Base-by-base conservation (phyloP, 2,797 vertebrate species). In the Orestias chungarensis region DNA sequence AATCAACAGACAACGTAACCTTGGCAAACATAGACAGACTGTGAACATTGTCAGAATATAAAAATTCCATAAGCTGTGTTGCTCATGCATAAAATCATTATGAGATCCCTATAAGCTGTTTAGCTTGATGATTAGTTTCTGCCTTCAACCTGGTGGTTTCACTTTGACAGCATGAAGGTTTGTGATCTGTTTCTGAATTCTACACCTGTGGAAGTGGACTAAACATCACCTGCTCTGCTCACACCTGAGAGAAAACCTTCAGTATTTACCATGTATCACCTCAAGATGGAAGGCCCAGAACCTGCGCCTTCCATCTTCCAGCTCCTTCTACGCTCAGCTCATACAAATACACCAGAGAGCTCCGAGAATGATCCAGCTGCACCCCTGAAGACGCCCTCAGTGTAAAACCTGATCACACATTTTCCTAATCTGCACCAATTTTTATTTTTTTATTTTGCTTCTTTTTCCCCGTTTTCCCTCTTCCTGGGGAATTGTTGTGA, bases 321-420 rank as follows among this genome's bases (percentile, higher is more conserved):
- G n/a, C n/a, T n/a, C n/a, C n/a, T n/a, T n/a, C n/a, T n/a, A 20
- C 17, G 18, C 73, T 67, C 18, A 0, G 66, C 71, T 81, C 64
- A 43, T 38, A 75, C 74, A 82, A 85, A 27, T 25, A 25, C 83
- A 68, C 67, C 61, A 25, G 68, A 76, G 68, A 78, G 52, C 72
- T 79, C 42, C 3, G 62, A 67, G 78, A 86, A 79, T 69, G 64
- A 82, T 84, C 75, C 71, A 11, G 71, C 73, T 82, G 23, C 73
- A 68, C 71, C 75, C 27, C 57, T 72, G 71, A 79, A 87, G 73
- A 76, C 66, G 81, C 52, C 70, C 3, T 9, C 73, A 71, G 73
- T 71, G 70, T 68, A 76, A 82, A 84, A 79, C 73, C 62, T 3
- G 62, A 50, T 33, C 71, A 44, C 72, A 68, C 38, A 54, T 66